Base-by-base conservation (phyloP, 2,113 vertebrate genomes). In the Clarias batrachus region DNA sequence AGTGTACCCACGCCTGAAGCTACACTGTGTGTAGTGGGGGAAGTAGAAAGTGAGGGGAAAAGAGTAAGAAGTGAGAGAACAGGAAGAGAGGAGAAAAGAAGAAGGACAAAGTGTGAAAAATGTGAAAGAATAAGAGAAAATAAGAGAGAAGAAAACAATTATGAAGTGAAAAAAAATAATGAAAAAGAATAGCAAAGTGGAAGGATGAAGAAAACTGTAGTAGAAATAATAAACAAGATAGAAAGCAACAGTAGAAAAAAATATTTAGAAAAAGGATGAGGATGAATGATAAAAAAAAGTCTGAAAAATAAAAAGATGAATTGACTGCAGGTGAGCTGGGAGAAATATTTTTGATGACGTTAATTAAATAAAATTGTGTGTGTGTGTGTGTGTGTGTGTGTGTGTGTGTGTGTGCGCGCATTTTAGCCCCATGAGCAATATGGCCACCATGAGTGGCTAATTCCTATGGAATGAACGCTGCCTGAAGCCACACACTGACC, bases 361-460 rank as follows among this genome's bases (percentile, higher is more conserved):
- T 63, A 41, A 48, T 59, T 23, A 57, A 57, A 56, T 56, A 27
- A 56, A 41, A 41, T 41, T 48, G 41, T 48, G 41, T 48, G 41
- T 48, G 41, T 48, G 2, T 76, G 33, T 85, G 70, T 66, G 74
- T 77, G 71, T 8, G 59, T 54, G 8, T 66, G 17, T 79, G 60
- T 70, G 85, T 59, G 48, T 37, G 62, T 80, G 62, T 68, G 41
- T 57, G 84, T 68, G 76, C n/a, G 8, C n/a, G 25, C 3, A 19
- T 95, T 94, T 92, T 92, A 90, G 91, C 87, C 88, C 83, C 82
- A 89, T 91, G 91, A 95, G 21, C 94, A 95, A 92, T 92, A 91
- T 87, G 92, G 70, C 92, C 92, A 90, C 91, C 93, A 89, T 94
- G 95, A 94, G 90, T 92, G 89, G 89, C 79, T 95, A 95, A 96